Conservation (phyloP, 2,888 invertebrate genomes). For the Electrophaes corylata region DNA sequence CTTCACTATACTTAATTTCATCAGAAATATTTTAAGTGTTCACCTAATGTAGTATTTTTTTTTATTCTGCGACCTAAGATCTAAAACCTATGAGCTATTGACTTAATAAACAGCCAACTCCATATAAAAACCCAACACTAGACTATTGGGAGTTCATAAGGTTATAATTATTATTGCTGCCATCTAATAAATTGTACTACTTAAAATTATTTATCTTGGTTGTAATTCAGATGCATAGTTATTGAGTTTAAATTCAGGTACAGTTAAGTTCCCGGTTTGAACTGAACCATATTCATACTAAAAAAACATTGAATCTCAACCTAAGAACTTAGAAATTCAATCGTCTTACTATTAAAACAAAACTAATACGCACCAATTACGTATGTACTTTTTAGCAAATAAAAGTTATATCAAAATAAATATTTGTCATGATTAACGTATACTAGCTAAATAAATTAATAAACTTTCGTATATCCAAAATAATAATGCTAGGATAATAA, state of each 20-base stretch:
- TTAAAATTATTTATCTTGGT: constrained; percentile 28
- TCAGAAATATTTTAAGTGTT: no score
- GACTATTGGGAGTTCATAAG: constrained; percentile 7
- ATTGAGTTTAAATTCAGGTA: not conserved
- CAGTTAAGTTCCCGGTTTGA: not conserved
- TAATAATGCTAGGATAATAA: constrained; percentile 75
- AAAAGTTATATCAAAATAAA: constrained; percentile 66
- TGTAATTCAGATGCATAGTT: constrained; percentile 3
- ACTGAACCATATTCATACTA: not conserved
- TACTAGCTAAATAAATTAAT: constrained; percentile 64
- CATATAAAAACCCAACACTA: not conserved
- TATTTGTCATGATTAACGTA: constrained; percentile 80
- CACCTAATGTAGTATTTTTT: no score
- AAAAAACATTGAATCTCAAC: constrained; percentile 5
- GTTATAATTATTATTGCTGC: constrained; percentile 21
- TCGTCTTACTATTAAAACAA: constrained; percentile 25
- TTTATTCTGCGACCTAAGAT: no score
- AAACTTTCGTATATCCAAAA: constrained; percentile 55
- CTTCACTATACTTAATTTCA: not conserved
- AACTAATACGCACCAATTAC: constrained; percentile 63
- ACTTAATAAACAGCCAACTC: not conserved
- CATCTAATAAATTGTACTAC: constrained; percentile 37
- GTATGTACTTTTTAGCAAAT: constrained; percentile 48
- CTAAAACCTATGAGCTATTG: not conserved
- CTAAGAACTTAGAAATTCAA: constrained; percentile 2